Evolutionary conservation across 2,113 vertebrate genomes (phyloP).

Genomic region (Furnarius figulus): DNA sequence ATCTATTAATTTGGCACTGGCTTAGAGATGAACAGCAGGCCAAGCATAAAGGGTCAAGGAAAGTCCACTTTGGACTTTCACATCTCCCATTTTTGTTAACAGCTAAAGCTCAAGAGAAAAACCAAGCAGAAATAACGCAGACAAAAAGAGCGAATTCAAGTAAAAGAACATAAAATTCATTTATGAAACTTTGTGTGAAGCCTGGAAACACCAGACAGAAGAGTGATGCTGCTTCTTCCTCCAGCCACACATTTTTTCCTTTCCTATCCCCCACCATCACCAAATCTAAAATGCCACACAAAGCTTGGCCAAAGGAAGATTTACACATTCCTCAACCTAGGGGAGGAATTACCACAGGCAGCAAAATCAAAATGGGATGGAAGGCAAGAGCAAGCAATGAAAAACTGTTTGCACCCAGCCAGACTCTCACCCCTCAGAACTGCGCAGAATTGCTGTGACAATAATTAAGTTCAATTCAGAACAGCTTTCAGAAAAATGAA

Average conservation of each 20-base stretch:
- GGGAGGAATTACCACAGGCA: not conserved
- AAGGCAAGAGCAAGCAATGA: not conserved
- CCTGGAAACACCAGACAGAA: not conserved
- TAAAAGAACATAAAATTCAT: not conserved
- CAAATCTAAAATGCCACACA: not conserved
- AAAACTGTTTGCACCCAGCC: not conserved
- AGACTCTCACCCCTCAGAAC: not conserved
- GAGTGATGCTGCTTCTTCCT: not conserved
- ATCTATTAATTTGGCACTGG: not conserved
- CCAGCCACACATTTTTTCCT: not conserved
- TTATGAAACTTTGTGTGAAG: not conserved
- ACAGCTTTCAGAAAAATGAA: not conserved
- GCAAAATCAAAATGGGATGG: not conserved
- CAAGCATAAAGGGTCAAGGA: not conserved
- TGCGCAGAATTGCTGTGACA: not conserved
- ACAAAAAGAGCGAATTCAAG: not conserved
- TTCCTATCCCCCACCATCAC: not conserved
- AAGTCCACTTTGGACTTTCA: not conserved
- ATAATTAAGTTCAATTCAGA: not conserved
- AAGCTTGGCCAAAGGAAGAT: not conserved
- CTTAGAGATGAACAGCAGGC: not conserved
- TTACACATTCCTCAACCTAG: not conserved
- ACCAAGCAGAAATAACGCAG: not conserved
- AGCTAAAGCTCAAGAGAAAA: not conserved
- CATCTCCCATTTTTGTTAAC: rapidly evolving